A percentile compares a stretch with the other conserved stretches of the same genome.
Evolutionary conservation across 2,888 invertebrate genomes (phyloP).

Genomic region (Leptopilina myrica): DNA sequence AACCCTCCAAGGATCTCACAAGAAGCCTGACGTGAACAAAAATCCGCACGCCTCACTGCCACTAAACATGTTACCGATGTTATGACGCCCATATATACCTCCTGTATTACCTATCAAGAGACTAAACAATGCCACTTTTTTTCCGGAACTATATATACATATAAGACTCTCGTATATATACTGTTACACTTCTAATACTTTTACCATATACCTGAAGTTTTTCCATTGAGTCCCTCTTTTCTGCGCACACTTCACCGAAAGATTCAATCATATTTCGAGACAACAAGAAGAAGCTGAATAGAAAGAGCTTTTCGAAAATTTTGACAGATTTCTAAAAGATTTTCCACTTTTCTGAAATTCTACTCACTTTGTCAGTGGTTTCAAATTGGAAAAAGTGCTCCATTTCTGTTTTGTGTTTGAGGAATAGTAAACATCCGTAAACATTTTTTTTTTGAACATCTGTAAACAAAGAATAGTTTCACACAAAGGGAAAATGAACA

Average conservation of each 20-base stretch:
- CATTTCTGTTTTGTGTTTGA: no score
- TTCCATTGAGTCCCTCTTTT: neutral
- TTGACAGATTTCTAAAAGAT: neutral
- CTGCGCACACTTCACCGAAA: neutral
- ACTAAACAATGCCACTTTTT: conserved; percentile 8
- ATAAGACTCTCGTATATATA: neutral
- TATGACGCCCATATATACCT: conserved; percentile 41
- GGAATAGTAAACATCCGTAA: no score
- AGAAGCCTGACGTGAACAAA: conserved; percentile 45
- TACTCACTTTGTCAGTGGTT: no score
- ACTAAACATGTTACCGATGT: conserved; percentile 43
- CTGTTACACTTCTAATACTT: conserved; percentile 11
- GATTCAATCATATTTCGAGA: neutral
- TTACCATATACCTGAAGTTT: neutral
- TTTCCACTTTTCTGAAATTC: neutral
- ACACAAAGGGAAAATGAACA: no score
- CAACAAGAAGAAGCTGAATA: neutral
- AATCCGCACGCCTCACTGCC: conserved; percentile 35
- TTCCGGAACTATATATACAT: conserved; percentile 6
- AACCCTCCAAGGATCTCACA: conserved; percentile 50
- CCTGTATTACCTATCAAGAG: conserved; percentile 33
- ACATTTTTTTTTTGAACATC: no score
- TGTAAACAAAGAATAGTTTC: no score
- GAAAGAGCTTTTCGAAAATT: neutral
- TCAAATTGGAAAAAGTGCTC: no score